Evolutionary conservation across 2,888 invertebrate genomes (phyloP).

Genomic region (Drosophila paramelanica): DNA sequence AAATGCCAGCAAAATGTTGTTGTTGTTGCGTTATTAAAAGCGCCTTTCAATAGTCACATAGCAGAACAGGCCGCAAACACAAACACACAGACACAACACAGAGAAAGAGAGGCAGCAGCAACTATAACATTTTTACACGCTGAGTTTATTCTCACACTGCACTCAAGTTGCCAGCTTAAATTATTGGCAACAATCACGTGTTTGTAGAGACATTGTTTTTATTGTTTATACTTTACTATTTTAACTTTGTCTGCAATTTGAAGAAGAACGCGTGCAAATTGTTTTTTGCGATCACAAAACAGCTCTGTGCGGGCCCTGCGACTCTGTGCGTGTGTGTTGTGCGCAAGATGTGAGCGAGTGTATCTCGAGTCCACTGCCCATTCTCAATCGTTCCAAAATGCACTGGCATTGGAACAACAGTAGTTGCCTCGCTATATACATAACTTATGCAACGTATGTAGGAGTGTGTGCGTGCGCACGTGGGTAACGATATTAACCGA

Average conservation of each 20-base stretch:
- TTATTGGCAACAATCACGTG: slow-evolving; percentile 11
- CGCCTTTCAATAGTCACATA: slow-evolving; percentile 19
- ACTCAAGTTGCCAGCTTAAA: background rate
- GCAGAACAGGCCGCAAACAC: slow-evolving; percentile 1
- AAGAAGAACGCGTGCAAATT: slow-evolving; percentile 31
- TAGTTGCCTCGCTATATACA: slow-evolving; percentile 20
- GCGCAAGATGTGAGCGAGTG: slow-evolving; percentile 1
- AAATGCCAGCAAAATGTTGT: slow-evolving; percentile 3
- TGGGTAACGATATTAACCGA: slow-evolving; percentile 28
- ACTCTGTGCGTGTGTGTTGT: slow-evolving; percentile 19
- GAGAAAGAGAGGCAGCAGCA: slow-evolving; percentile 21
- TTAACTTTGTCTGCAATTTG: slow-evolving; percentile 18
- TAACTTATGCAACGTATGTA: slow-evolving; percentile 12
- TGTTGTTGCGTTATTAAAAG: slow-evolving; percentile 18
- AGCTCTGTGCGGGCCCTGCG: slow-evolving; percentile 35
- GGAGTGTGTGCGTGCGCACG: slow-evolving; percentile 28
- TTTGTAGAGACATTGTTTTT: slow-evolving; percentile 10
- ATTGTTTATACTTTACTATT: slow-evolving; percentile 14
- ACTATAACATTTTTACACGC: slow-evolving; percentile 54
- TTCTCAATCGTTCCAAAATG: slow-evolving; percentile 45
- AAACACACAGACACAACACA: slow-evolving; percentile 21
- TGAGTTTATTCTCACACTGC: slow-evolving; percentile 21
- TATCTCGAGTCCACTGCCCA: slow-evolving; percentile 9
- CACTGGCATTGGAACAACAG: slow-evolving; percentile 42
- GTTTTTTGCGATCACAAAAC: slow-evolving; percentile 51